phyloP scores from a whole-genome alignment of 1,140 invertebrate genomes.

The Portunus trituberculatus region DNA sequence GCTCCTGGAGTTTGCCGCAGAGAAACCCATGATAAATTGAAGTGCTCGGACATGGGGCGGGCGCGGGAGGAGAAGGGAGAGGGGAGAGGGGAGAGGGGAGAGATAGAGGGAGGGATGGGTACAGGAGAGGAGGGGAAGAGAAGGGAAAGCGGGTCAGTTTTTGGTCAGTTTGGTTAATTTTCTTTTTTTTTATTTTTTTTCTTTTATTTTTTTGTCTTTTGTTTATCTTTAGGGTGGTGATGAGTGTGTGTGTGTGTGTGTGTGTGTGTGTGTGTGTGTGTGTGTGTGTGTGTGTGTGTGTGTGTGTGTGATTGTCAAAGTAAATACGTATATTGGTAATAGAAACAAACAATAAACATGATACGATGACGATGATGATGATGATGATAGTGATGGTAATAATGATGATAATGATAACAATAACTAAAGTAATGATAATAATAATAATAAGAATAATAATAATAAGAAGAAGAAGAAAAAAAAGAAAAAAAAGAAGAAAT shows the following conservation, averaged over 20 bases:
- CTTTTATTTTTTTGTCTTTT: background rate
- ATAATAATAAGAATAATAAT: background rate
- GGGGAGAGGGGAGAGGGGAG: background rate
- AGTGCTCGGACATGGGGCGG: conserved; percentile 30
- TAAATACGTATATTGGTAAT: background rate
- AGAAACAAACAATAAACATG: background rate
- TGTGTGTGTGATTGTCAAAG: no score
- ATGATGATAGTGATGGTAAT: conserved; percentile 1
- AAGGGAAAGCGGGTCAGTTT: background rate
- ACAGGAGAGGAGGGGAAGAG: background rate
- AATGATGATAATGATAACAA: background rate
- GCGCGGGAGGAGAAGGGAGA: background rate
- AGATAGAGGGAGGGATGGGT: background rate
- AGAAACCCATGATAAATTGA: conserved; percentile 68
- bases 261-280: no score
- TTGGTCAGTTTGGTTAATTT: background rate
- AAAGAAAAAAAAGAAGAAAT: background rate
- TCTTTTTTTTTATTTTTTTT: background rate
- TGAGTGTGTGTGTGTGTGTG: no score
- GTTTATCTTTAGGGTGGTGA: background rate
- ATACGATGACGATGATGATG: conserved; percentile 34
- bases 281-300: no score
- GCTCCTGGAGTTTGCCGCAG: conserved; percentile 54
- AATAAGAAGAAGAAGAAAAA: background rate
- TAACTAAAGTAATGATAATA: background rate